A percentile compares a stretch with the other conserved stretches of the same genome.
Conservation (phyloP, 2,113 vertebrate genomes). For the Peromyscus polionotus region DNA sequence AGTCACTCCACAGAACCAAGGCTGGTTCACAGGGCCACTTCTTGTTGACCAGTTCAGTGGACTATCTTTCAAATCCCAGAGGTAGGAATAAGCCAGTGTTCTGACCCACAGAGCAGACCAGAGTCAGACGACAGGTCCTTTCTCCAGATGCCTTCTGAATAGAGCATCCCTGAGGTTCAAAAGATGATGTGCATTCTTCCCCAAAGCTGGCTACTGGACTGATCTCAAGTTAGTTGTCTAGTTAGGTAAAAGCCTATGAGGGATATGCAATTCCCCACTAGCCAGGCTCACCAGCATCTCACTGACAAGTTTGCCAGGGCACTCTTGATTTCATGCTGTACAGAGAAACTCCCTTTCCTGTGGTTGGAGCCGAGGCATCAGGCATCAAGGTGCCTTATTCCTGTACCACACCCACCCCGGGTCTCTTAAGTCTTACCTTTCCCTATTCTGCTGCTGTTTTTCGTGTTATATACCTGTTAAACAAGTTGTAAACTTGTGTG, state of each 20-base stretch:
- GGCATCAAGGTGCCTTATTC: background rate
- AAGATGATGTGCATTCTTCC: background rate
- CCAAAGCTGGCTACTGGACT: background rate
- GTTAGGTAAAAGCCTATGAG: background rate
- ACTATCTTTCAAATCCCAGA: background rate
- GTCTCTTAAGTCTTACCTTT: background rate
- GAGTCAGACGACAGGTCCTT: background rate
- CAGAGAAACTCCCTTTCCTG: background rate
- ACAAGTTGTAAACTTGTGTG: too few species aligned
- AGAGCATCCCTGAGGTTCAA: background rate
- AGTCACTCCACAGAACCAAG: background rate
- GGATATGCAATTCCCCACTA: background rate
- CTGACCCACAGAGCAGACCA: background rate
- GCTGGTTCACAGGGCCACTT: background rate
- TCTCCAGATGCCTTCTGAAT: background rate
- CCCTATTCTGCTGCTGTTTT: background rate
- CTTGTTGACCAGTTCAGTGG: background rate
- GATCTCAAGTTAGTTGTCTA: background rate
- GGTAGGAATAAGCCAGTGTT: background rate
- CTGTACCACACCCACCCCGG: too few species aligned
- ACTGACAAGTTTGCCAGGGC: background rate
- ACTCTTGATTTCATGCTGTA: background rate
- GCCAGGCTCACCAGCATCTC: background rate
- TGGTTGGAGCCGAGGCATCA: too few species aligned
- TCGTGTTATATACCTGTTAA: background rate